phyloP scores from a whole-genome alignment of 2,797 vertebrate genomes.

The Labroides dimidiatus region DNA sequence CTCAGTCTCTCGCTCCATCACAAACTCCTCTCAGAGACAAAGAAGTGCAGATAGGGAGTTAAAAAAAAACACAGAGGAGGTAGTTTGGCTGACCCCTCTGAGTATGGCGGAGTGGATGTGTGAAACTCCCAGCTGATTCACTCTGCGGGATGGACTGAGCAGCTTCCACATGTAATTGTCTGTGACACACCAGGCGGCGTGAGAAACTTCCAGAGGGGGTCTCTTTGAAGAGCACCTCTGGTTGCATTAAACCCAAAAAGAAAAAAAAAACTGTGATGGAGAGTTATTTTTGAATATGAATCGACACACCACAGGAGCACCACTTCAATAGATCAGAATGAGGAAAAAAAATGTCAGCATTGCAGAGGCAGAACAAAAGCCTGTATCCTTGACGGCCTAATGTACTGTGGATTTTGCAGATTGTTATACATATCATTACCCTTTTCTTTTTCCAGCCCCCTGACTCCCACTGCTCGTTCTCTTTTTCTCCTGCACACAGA shows the following conservation, averaged over 20 bases:
- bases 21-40: constrained; percentile 42
- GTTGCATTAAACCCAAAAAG: constrained; percentile 40
- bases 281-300: constrained; percentile 67
- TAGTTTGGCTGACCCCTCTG: constrained; percentile 41
- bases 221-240: constrained; percentile 70
- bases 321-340: constrained; percentile 51
- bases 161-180: constrained; percentile 58
- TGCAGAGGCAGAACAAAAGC: constrained; percentile 59
- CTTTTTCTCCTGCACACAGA: constrained; percentile 56
- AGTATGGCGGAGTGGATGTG: constrained; percentile 27
- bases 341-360: constrained; percentile 40
- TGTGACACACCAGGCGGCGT: constrained; percentile 40
- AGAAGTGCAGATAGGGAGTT: constrained; percentile 9
- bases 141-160: constrained; percentile 42
- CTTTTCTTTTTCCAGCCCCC: constrained; percentile 25
- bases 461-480: constrained; percentile 16
- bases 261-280: constrained; percentile 42
- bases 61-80: constrained; percentile 32
- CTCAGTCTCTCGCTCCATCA: constrained; percentile 62
- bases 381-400: constrained; percentile 37
- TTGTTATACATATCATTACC: constrained; percentile 55
- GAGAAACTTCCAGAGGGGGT: constrained; percentile 53
- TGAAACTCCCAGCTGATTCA: constrained; percentile 51
- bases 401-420: constrained; percentile 55
- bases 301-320: constrained; percentile 60